Base-by-base conservation (phyloP, 1,140 invertebrate species). In the Conus ventricosus region DNA sequence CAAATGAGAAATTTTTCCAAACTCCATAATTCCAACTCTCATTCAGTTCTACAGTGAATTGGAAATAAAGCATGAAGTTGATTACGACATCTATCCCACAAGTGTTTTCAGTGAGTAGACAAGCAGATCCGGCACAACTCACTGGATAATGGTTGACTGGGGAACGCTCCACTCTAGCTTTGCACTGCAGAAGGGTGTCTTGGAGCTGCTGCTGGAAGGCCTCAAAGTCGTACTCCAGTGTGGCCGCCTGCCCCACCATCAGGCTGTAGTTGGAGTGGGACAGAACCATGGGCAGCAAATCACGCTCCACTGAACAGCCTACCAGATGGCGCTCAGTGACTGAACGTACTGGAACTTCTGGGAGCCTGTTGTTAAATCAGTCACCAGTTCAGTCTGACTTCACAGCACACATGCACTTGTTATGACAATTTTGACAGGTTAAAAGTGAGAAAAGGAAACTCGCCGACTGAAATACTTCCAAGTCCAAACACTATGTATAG, bases 201-300 rank as follows among this genome's bases (percentile, higher is more conserved):
- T 85, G 84, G 25, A 93, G 81, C 67, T 92, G 92, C 54, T 86
- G 80, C 84, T 93, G 90, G 55, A 93, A 87, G 51, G 78, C 88
- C 60, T 67, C 80, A 87, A 92, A 93, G 86, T 93, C 91, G 83
- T 93, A 93, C 27, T 91, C 88, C 51, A 93, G 84, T 23, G 75
- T 87, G 51, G 90, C 91, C 1, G 90, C 90, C 80, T 92, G 81
- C 10, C 91, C 92, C 8, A 93, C 84, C 78, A 91, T 63, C 85
- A 93, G 91, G 8, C 92, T 92, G 86, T 93, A 93, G 84, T 92
- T 91, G 81, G 91, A 93, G 85, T 92, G 91, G 15, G 92, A 89
- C 20, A 94, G 90, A 15, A 94, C 89, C 76, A 94, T 57, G 15
- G 93, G 92, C 39, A 92, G 88, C 55, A 94, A 78, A 87, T 94